Evolutionary conservation across 2,113 vertebrate genomes (phyloP), one percentile per base, ranked within the genome.

Genomic region (Lasiurus borealis): DNA sequence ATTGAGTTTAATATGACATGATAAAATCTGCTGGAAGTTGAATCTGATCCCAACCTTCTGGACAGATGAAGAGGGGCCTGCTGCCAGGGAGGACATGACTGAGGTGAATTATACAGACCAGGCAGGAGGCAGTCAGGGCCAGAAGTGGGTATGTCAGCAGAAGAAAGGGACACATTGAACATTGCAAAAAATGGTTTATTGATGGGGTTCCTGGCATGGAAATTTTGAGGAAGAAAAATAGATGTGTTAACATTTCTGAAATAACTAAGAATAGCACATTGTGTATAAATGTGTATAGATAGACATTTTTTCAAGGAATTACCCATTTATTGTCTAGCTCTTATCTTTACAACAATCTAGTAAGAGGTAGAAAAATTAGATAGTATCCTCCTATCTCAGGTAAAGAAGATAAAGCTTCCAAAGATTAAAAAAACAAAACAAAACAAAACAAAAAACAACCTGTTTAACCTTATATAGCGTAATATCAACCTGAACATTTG

Each of bases 181-280:
- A 31, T 46, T 71, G 50, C 11, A 64, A 81, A 76, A 90, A 10
- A 18, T 48, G 19, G 9, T n/a, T 86, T 86, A 71, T 52, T 36
- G 54, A 16, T 59, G 46, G 40, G 31, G 23, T 75, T 50, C 27
- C 68, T 64, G 50, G 57, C 40, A 48, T 46, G 21, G 23, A 80
- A 29, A 90, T 50, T 73, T 80, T 89, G 68, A 92, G 31, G 25
- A 88, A n/a, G 36, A 72, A 66, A 90, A 16, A 93, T 1, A 80
- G 21, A 59, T 59, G n/a, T 46, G 36, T 18, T 94, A 77, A 44
- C 27, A 40, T 90, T 82, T 87, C 18, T 48, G 15, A 85, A 95
- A 90, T 81, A 64, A 48, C 3, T 40, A 85, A 80, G 29, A 75
- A 40, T 1, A 78, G 9, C 19, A 68, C 9, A 62, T 68, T 81